Evolutionary conservation across 2,797 vertebrate species (phyloP).

Genomic region (Poeciliopsis presidionis): DNA sequence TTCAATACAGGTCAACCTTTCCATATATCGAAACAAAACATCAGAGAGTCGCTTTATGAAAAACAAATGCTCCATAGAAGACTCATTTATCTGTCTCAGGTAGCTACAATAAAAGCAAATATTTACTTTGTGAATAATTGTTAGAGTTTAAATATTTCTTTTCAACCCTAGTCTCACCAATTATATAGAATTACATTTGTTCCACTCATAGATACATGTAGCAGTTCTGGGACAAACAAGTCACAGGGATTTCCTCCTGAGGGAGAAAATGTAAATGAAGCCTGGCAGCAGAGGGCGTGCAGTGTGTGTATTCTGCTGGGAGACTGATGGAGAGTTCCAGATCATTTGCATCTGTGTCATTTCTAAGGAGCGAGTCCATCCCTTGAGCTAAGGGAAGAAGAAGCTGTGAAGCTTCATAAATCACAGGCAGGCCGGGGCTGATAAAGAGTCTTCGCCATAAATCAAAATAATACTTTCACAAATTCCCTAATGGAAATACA

Average conservation of each 20-base stretch:
- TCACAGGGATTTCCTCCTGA: conserved; percentile 40
- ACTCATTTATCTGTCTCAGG: background rate
- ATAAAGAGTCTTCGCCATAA: conserved; percentile 12
- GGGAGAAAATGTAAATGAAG: conserved; percentile 55
- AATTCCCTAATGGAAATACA: background rate
- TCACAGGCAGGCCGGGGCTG: conserved; percentile 37
- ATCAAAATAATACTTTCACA: conserved; percentile 1
- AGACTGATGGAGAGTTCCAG: conserved; percentile 62
- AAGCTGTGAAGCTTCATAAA: conserved; percentile 55
- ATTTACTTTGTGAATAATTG: background rate
- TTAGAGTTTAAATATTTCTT: background rate
- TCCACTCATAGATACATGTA: conserved; percentile 1
- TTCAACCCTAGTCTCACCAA: background rate
- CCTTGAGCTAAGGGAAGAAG: conserved; percentile 58
- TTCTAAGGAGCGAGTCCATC: conserved; percentile 43
- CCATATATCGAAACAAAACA: background rate
- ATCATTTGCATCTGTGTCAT: conserved; percentile 63
- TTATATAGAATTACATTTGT: background rate
- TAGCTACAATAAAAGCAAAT: background rate
- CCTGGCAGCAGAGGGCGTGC: conserved; percentile 40
- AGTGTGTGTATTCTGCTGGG: conserved; percentile 55
- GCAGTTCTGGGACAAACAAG: conserved; percentile 45
- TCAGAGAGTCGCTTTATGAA: background rate
- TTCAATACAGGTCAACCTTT: background rate
- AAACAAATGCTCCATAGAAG: background rate